Evolutionary conservation across 1,140 invertebrate genomes (phyloP).

Genomic region (Pinna nobilis): DNA sequence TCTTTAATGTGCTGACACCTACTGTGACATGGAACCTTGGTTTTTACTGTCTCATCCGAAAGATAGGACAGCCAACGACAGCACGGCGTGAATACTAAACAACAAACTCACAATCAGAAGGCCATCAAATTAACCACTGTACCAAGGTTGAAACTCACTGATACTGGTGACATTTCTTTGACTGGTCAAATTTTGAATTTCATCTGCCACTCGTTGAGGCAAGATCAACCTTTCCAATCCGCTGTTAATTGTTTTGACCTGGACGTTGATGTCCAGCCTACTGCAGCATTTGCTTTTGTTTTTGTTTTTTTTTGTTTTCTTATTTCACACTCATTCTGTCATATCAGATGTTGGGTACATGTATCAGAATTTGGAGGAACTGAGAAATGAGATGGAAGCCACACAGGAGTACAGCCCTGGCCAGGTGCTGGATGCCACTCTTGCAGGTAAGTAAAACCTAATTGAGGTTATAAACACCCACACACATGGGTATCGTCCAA

Average conservation of each 20-base stretch:
- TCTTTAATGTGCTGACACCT: no score
- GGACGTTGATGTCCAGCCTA: neutral
- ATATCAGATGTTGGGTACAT: conserved; percentile 68
- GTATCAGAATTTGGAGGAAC: conserved; percentile 60
- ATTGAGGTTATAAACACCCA: neutral
- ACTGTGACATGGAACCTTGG: no score
- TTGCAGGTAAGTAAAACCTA: conserved; percentile 49
- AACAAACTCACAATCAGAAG: no score
- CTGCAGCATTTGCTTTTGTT: neutral
- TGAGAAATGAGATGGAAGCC: conserved; percentile 46
- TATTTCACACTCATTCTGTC: no score
- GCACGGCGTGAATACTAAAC: no score
- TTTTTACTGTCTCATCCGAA: no score
- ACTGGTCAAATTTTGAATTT: neutral
- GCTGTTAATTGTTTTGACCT: neutral
- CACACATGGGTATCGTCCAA: no score
- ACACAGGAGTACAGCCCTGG: conserved; percentile 56
- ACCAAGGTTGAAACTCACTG: neutral
- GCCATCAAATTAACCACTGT: no score
- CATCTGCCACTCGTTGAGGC: neutral
- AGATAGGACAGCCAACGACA: no score
- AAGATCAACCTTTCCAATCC: neutral
- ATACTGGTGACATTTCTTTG: no score
- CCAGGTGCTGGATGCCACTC: conserved; percentile 49
- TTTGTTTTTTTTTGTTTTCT: neutral